Evolutionary conservation across 2,797 vertebrate genomes (phyloP).

Genomic region (Melanitta fusca): DNA sequence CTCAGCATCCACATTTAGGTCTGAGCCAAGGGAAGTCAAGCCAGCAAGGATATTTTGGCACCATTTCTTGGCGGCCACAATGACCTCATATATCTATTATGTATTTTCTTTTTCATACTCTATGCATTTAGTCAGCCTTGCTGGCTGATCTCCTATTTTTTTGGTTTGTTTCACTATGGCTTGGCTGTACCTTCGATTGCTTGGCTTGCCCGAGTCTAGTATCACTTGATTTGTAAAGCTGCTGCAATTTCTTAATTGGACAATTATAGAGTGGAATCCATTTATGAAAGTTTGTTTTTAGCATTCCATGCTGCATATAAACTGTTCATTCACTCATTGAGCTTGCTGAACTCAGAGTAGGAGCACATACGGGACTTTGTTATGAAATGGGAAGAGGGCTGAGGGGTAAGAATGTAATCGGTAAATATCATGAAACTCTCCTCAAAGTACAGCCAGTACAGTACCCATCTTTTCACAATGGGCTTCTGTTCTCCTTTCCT

Average conservation of each 20-base stretch:
- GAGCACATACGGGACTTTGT: not conserved
- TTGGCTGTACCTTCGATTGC: conserved; percentile 7
- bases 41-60: conserved; percentile 45
- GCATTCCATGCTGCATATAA: not conserved
- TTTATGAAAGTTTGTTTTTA: not conserved
- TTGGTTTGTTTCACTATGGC: conserved; percentile 31
- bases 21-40: conserved; percentile 2
- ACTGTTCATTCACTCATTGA: not conserved
- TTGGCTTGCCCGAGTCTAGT: conserved; percentile 11
- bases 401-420: not conserved
- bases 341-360: not conserved
- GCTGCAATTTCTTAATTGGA: conserved; percentile 25
- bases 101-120: conserved; percentile 50
- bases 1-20: not conserved
- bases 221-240: conserved; percentile 34
- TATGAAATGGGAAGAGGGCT: not conserved
- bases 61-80: not conserved
- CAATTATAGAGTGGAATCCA: not conserved
- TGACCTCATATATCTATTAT: conserved; percentile 33
- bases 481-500: not conserved
- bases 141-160: conserved; percentile 3
- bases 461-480: not conserved
- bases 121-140: conserved; percentile 45
- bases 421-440: not conserved
- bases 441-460: not conserved